These are phyloP conservation scores for Geopemphigus sp. DNA, from an alignment of 1,140 invertebrate species.

Conservation along the genomic window DNA sequence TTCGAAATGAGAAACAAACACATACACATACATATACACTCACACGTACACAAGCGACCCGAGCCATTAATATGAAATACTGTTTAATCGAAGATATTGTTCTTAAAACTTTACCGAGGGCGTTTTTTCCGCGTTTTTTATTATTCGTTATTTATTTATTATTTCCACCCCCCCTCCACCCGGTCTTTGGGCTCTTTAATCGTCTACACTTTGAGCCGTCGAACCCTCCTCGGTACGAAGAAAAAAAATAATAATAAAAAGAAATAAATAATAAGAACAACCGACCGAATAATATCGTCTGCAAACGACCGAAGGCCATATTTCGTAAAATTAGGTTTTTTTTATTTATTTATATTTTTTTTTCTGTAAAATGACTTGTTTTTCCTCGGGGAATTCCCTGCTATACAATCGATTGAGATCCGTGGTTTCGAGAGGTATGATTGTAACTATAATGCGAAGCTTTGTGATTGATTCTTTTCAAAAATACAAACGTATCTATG, in stretches of 20 bases:
- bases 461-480: not conserved
- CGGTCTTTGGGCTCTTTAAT: constrained; percentile 40
- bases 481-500: not conserved
- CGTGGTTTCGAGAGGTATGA: constrained; percentile 13
- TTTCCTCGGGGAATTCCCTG: constrained; percentile 39
- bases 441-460: not conserved
- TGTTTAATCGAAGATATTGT: constrained; percentile 50
- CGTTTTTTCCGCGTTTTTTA: constrained; percentile 48
- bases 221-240: constrained; percentile 34
- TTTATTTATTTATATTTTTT: constrained; percentile 41
- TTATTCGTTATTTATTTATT: constrained; percentile 50
- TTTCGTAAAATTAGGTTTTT: constrained; percentile 49
- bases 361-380: constrained; percentile 46
- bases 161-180: not conserved
- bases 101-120: constrained; percentile 50
- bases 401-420: constrained; percentile 29
- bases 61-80: constrained; percentile 49
- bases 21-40: constrained; percentile 8
- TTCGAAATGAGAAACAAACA: constrained; percentile 49
- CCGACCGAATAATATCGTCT: constrained; percentile 49
- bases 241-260: constrained; percentile 47
- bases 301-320: constrained; percentile 49
- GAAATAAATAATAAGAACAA: constrained; percentile 50
- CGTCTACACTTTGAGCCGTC: constrained; percentile 50
- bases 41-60: constrained; percentile 22